Conservation (phyloP, 2,797 vertebrate species). For the Xenopus petersii region DNA sequence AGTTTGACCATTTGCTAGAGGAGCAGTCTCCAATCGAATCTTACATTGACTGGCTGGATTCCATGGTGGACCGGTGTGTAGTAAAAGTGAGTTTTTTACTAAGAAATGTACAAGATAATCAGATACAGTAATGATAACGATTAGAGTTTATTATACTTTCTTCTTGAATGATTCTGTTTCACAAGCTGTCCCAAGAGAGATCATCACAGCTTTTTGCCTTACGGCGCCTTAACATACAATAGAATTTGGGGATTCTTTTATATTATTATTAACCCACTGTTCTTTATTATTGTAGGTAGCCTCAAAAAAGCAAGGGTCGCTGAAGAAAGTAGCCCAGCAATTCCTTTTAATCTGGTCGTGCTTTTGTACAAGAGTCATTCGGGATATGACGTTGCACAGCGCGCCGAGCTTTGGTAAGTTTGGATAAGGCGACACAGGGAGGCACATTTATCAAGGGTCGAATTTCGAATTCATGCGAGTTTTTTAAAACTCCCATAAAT, state of each 20-base stretch:
- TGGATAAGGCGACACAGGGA: no score
- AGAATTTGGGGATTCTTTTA: no score
- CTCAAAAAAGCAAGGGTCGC: constrained; percentile 86
- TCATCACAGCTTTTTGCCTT: no score
- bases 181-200: no score
- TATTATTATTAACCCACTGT: not conserved
- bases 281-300: constrained; percentile 79
- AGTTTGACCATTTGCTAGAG: constrained; percentile 93
- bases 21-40: constrained; percentile 97
- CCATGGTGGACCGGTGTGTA: constrained; percentile 97
- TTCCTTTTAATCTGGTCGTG: constrained; percentile 99
- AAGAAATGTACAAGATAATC: no score
- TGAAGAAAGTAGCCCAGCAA: constrained; percentile 97
- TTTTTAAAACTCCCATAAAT: no score
- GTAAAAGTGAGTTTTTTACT: constrained; percentile 83
- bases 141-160: no score
- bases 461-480: no score
- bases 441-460: no score
- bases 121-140: no score
- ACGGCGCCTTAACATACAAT: no score
- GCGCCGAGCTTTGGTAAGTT: constrained; percentile 92
- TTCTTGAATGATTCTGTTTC: no score
- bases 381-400: constrained; percentile 98
- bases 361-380: constrained; percentile 96
- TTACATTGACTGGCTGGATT: constrained; percentile 96